Evolutionary conservation across 2,888 invertebrate genomes (phyloP).

Genomic region (Melolontha melolontha): DNA sequence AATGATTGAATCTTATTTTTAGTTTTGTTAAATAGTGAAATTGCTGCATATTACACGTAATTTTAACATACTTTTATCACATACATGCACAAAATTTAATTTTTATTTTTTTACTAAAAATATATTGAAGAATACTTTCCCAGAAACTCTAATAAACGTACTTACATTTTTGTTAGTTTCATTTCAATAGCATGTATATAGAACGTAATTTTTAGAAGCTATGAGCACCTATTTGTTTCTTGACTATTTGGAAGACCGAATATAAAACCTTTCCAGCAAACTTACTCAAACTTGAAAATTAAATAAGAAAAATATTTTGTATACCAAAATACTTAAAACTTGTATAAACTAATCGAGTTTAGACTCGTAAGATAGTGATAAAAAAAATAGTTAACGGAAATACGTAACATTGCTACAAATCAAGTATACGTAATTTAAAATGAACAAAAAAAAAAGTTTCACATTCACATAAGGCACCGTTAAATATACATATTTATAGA

Average conservation of each 20-base stretch:
- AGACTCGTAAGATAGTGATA: slow-evolving; percentile 58
- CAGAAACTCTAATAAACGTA: no score
- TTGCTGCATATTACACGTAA: no score
- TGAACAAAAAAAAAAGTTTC: slow-evolving; percentile 38
- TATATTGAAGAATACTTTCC: no score
- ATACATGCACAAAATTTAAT: no score
- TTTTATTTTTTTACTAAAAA: no score
- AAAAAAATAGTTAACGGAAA: slow-evolving; percentile 58
- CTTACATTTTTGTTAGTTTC: no score
- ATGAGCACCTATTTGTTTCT: slow-evolving; percentile 13
- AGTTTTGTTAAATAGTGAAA: no score
- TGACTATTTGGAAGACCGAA: slow-evolving; percentile 10
- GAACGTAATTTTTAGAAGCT: no score
- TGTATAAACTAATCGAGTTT: slow-evolving; percentile 54
- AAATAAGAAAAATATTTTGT: slow-evolving; percentile 57
- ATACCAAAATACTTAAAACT: slow-evolving; percentile 56
- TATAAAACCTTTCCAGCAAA: slow-evolving; percentile 12
- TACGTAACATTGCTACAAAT: slow-evolving; percentile 65
- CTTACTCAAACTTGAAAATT: slow-evolving; percentile 27
- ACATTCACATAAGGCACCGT: slow-evolving; percentile 25
- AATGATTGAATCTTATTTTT: no score
- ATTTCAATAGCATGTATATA: no score
- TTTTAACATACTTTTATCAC: no score
- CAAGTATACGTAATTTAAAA: slow-evolving; percentile 63
- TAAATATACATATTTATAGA: slow-evolving; percentile 20